Evolutionary conservation across 2,888 invertebrate genomes (phyloP), one percentile per base, ranked within the genome.

Genomic region (Pammene fasciana): DNA sequence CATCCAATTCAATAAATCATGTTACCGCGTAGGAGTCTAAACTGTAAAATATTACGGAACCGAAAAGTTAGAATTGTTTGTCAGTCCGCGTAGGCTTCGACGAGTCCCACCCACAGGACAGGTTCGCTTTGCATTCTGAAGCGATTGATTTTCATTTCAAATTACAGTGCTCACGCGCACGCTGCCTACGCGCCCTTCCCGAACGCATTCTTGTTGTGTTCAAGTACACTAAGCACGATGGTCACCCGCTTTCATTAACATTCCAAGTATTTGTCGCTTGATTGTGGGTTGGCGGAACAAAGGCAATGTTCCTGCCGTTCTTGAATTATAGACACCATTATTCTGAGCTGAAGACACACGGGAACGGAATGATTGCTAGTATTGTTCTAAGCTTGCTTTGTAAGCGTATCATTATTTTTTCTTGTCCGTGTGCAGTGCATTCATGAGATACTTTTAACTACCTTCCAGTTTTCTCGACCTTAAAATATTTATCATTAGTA

Each of bases 141-240:
- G 85, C 83, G 84, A 86, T 87, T 82, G 86, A 88, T 90, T 90
- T 90, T 89, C 87, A 88, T 89, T 89, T 88, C 85, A 89, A 89
- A 88, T 88, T 88, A 86, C 82, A 85, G 81, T 80, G 78, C 84
- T 78, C 79, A 78, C 75, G 77, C 78, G 78, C 79, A 78, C 76
- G 77, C 79, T 77, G 70, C 89, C 89, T 82, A 89, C 88, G 82
- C 86, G 73, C 83, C 81, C 81, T 83, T 83, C 78, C 79, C 76
- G 79, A 82, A 82, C 76, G 81, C 84, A 84, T 87, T 87, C 85
- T 84, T 86, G 83, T 76, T 82, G 78, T 80, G 79, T 84, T 82
- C 81, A 85, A 80, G 82, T 81, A 85, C 81, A 79, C 79, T 75
- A 73, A 75, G 72, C 72, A 73, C 77, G 79, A 80, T 79, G 79